Percentiles rank a stretch among this genome's conserved stretches.
Conservation (phyloP, 2,888 invertebrate genomes). For the Incurvaria masculella region DNA sequence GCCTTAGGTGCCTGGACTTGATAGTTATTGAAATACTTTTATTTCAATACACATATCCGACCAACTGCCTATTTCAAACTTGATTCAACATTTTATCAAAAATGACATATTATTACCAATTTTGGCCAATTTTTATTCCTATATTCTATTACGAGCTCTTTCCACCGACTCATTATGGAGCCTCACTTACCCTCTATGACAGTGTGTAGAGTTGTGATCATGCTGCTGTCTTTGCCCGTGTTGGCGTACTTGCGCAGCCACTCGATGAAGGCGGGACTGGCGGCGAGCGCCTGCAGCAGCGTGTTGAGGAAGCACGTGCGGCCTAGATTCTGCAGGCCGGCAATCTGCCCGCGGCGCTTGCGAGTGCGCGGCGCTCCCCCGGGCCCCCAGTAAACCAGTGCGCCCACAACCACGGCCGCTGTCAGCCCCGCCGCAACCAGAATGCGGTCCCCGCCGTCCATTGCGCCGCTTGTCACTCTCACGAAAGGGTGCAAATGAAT, state of each 20-base stretch:
- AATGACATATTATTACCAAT: too few relatives aligned
- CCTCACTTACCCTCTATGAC: slow-evolving; percentile 71
- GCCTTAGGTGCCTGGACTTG: too few relatives aligned
- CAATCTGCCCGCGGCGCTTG: slow-evolving; percentile 68
- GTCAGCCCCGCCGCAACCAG: slow-evolving; percentile 77
- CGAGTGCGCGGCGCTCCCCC: slow-evolving; percentile 60
- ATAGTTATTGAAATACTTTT: too few relatives aligned
- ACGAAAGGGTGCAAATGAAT: too few relatives aligned
- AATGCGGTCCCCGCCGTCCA: slow-evolving; percentile 74
- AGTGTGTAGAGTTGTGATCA: slow-evolving; percentile 70
- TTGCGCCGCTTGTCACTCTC: slow-evolving; percentile 22
- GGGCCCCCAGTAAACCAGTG: slow-evolving; percentile 81
- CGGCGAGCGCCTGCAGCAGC: slow-evolving; percentile 83
- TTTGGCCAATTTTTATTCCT: too few relatives aligned
- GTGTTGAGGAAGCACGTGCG: slow-evolving; percentile 93
- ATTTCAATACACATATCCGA: too few relatives aligned
- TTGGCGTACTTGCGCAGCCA: slow-evolving; percentile 74
- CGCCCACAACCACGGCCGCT: slow-evolving; percentile 77
- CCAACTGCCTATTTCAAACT: too few relatives aligned
- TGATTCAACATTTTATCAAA: too few relatives aligned
- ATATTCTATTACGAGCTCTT: too few relatives aligned
- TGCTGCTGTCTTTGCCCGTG: slow-evolving; percentile 62
- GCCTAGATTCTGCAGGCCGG: slow-evolving; percentile 87
- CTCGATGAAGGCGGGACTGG: slow-evolving; percentile 77
- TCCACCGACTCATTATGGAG: too few relatives aligned